Evolutionary conservation across 2,113 vertebrate genomes (phyloP), one percentile per base, ranked within the genome.

Genomic region (Seriola quinqueradiata): DNA sequence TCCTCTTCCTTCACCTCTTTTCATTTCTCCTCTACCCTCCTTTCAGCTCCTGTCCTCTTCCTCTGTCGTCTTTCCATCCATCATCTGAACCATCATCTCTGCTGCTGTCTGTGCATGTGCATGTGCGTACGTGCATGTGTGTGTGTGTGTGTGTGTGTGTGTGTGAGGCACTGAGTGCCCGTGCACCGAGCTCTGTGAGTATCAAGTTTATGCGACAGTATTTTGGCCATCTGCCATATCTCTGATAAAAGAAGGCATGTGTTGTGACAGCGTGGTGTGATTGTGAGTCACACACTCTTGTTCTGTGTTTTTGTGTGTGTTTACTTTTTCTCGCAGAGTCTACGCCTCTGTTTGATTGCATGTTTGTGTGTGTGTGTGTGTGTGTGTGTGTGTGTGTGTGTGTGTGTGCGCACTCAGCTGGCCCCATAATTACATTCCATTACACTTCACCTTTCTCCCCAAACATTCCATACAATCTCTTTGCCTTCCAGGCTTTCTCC

Each of bases 341-440:
- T 28, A 8, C n/a, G 12, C 3, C 36, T 66, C 25, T 78, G 61
- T 65, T 48, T 75, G 44, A 73, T 48, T 54, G 70, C 44, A n/a
- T 77, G 61, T 70, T 28, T 76, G n/a, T 55, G 44, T 70, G 9
- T 55, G 54, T 65, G 59, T n/a, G 44, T 71, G 52, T 63, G 38
- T 65, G 57, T 25, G 69, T 67, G 60, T 78, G 52, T 72, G 65
- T 71, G 63, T 75, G 77, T 77, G 67, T 81, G 42, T 71, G 74
- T 61, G 59, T 68, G 79, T 40, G 77, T 5, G 61, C 3, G 60
- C 58, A 57, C 78, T 86, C 81, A 71, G 64, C 81, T 65, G 73
- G 90, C 69, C 71, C 82, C 85, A 70, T 94, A 91, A 93, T 89
- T 92, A 92, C 90, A 92, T 92, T 94, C 90, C 91, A 87, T 89